Evolutionary conservation across 2,113 vertebrate genomes (phyloP).

Genomic region (Ornithorhynchus anatinus): DNA sequence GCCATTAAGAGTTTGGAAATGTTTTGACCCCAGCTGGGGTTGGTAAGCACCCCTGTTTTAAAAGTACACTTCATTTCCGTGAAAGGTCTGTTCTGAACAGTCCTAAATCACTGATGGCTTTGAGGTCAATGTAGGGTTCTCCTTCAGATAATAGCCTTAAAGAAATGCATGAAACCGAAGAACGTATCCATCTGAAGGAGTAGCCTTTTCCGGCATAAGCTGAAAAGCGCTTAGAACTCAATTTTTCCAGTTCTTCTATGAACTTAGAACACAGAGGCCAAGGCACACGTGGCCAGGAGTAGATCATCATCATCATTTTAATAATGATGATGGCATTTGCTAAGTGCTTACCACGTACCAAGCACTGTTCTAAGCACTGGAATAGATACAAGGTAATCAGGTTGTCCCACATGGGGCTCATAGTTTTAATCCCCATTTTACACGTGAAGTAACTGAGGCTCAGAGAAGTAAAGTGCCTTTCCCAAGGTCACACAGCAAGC

Average conservation of each 20-base stretch:
- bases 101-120: constrained; percentile 49
- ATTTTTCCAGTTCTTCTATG: neutral
- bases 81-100: constrained; percentile 40
- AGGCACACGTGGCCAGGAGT: too few species aligned
- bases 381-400: too few species aligned
- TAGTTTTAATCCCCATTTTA: too few species aligned
- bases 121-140: neutral
- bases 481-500: too few species aligned
- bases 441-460: too few species aligned
- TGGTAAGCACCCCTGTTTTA: constrained; percentile 37
- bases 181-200: neutral
- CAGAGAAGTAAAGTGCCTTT: too few species aligned
- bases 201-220: constrained; percentile 1
- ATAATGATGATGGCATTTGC: too few species aligned
- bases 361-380: too few species aligned
- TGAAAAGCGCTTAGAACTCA: neutral
- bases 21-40: constrained; percentile 1
- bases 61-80: constrained; percentile 37
- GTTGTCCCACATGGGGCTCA: too few species aligned
- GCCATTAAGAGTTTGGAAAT: neutral
- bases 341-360: too few species aligned
- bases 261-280: neutral
- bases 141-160: constrained; percentile 11
- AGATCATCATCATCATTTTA: too few species aligned
- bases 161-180: constrained; percentile 13